phyloP scores from a whole-genome alignment of 1,140 invertebrate species.

The Periplaneta americana region DNA sequence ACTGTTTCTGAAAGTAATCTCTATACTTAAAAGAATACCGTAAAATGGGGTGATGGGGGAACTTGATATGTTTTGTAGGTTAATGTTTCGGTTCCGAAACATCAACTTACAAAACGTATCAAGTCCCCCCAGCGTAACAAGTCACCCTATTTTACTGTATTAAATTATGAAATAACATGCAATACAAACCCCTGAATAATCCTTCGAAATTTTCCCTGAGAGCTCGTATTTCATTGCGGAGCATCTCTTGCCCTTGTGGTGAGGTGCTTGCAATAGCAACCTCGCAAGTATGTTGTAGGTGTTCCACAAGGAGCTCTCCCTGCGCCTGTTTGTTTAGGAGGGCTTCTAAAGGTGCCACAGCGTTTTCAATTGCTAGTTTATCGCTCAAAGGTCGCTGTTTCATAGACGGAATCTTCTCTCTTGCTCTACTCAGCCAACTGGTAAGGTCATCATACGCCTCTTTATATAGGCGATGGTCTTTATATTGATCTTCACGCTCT shows the following conservation, averaged over 20 bases:
- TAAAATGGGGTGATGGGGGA: too few species aligned
- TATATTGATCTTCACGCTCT: conserved; percentile 79
- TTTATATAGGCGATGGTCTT: conserved; percentile 82
- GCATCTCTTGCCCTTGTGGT: conserved; percentile 67
- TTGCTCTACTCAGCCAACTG: conserved; percentile 74
- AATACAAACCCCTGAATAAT: conserved; percentile 69
- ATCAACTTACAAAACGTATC: too few species aligned
- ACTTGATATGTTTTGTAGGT: too few species aligned
- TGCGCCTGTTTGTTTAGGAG: conserved; percentile 85
- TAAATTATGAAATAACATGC: too few species aligned
- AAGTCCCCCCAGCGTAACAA: too few species aligned
- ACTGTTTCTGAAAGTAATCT: too few species aligned
- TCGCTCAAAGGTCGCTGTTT: conserved; percentile 80
- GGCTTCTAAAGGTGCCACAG: conserved; percentile 77
- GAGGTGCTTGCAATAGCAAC: conserved; percentile 81
- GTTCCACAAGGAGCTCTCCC: conserved; percentile 80
- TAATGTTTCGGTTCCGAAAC: too few species aligned
- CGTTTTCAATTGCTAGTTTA: conserved; percentile 82
- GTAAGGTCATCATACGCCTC: conserved; percentile 84
- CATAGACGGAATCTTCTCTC: conserved; percentile 82
- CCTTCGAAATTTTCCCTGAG: conserved; percentile 78
- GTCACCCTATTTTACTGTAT: too few species aligned
- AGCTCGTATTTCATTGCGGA: conserved; percentile 78
- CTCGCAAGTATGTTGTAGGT: conserved; percentile 77
- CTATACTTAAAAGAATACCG: too few species aligned